Evolutionary conservation across 1,140 invertebrate genomes (phyloP).

Genomic region (Aradophagus sp.): DNA sequence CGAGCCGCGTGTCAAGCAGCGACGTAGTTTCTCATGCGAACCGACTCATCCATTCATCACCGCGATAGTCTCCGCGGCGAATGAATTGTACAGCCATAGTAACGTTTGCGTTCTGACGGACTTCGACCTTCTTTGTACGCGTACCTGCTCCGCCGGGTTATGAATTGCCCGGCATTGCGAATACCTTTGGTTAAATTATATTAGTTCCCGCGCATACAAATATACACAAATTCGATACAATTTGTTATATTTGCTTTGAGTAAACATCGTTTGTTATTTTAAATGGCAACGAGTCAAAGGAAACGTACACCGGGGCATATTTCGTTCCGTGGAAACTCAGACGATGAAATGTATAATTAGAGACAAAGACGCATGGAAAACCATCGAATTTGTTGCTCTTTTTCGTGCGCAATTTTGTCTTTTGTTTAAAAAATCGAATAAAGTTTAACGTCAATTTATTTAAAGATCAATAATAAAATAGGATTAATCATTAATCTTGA

Average conservation of each 20-base stretch:
- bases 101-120: conserved; percentile 51
- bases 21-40: conserved; percentile 49
- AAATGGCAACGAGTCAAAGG: not conserved
- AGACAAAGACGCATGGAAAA: no score
- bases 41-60: conserved; percentile 53
- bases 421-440: no score
- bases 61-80: conserved; percentile 44
- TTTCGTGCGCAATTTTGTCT: no score
- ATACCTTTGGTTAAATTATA: conserved; percentile 46
- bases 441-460: no score
- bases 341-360: no score
- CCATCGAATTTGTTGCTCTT: no score
- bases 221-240: conserved; percentile 45
- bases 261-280: conserved; percentile 43
- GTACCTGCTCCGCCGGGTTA: conserved; percentile 41
- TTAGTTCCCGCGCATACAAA: conserved; percentile 48
- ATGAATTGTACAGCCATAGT: conserved; percentile 47
- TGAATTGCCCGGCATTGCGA: conserved; percentile 40
- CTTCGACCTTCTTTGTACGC: conserved; percentile 44
- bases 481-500: no score
- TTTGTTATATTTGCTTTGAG: conserved; percentile 41
- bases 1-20: conserved; percentile 55
- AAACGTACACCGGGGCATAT: no score
- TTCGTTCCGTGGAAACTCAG: no score
- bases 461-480: no score